Conservation (phyloP, 2,797 vertebrate species). For the Channa striata region DNA sequence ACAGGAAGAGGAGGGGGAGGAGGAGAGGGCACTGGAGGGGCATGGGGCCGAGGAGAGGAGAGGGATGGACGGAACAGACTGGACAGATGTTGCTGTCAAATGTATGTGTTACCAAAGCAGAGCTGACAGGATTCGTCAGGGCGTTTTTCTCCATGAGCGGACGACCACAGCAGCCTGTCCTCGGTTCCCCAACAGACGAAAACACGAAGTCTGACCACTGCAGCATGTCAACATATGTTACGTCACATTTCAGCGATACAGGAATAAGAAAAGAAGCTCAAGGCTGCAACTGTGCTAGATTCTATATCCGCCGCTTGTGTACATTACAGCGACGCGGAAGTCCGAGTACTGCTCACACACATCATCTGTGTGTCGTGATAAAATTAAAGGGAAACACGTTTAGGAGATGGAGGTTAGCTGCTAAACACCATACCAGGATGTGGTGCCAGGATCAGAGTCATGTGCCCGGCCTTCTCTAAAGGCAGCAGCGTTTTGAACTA, state of each 20-base stretch:
- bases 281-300: neutral
- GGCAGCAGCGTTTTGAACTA: no score
- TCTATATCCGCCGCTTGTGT: neutral
- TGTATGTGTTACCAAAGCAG: conserved; percentile 53
- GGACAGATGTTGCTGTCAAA: conserved; percentile 48
- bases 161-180: conserved; percentile 27
- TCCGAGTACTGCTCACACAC: no score
- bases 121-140: conserved; percentile 60
- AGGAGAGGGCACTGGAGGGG: conserved; percentile 5
- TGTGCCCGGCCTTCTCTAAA: no score
- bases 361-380: no score
- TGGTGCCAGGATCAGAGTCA: no score
- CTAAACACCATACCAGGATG: no score
- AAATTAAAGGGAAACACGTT: no score
- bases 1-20: neutral
- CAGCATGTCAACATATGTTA: neutral
- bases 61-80: conserved; percentile 16
- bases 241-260: neutral
- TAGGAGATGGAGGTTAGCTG: no score
- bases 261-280: neutral
- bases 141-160: conserved; percentile 53
- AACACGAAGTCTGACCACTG: conserved; percentile 8
- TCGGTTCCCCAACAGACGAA: neutral
- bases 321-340: no score
- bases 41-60: neutral